Conservation (phyloP, 2,888 invertebrate species). For the Anagyrus pseudococci region DNA sequence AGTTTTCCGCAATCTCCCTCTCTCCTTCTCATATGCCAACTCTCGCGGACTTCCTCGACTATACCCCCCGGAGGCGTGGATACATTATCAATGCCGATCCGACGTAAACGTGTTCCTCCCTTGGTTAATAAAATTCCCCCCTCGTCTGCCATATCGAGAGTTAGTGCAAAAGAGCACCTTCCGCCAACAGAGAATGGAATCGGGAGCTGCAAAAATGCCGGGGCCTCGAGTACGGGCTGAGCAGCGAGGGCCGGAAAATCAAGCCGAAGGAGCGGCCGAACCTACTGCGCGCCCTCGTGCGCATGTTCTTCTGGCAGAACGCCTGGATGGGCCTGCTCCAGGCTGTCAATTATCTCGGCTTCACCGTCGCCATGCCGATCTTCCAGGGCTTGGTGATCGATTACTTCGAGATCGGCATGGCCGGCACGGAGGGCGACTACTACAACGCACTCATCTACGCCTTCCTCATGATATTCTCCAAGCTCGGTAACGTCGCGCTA, state of each 20-base stretch:
- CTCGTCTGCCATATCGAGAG: too few relatives aligned
- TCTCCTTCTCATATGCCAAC: too few relatives aligned
- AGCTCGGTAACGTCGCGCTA: conserved; percentile 55
- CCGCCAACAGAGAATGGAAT: conserved; percentile 60
- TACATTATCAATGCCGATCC: not conserved
- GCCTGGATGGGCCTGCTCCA: conserved; percentile 37
- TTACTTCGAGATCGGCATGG: conserved; percentile 45
- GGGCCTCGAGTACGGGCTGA: conserved; percentile 38
- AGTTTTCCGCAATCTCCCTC: too few relatives aligned
- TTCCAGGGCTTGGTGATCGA: conserved; percentile 49
- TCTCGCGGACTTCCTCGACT: too few relatives aligned
- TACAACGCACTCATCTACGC: conserved; percentile 46
- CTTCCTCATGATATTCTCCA: conserved; percentile 56
- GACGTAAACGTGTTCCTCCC: too few relatives aligned
- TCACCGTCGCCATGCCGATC: conserved; percentile 44
- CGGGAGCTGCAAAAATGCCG: conserved; percentile 55
- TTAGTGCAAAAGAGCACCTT: not conserved
- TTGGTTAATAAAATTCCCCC: too few relatives aligned
- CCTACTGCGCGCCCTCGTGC: conserved; percentile 59
- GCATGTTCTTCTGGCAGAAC: conserved; percentile 58
- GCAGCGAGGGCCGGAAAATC: conserved; percentile 40
- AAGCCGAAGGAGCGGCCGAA: conserved; percentile 47
- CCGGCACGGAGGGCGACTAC: not conserved
- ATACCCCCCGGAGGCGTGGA: too few relatives aligned
- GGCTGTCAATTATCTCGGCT: conserved; percentile 32